phyloP scores from a whole-genome alignment of 92 coral and sea anemone species.

The Phenganax subtilis region DNA sequence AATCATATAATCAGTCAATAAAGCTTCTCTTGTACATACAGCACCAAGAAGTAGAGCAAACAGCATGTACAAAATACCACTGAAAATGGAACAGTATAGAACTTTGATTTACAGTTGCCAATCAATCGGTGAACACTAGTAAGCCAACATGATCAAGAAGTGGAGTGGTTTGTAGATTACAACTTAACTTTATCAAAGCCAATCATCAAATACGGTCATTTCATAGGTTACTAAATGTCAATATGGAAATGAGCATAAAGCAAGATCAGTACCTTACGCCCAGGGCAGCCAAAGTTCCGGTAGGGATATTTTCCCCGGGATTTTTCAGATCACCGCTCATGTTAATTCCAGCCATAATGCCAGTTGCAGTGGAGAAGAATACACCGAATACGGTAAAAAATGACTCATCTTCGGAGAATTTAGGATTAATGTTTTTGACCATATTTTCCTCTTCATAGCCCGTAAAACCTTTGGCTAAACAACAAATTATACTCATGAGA shows the following conservation, averaged over 20 bases:
- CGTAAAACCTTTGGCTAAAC: conserved; percentile 89
- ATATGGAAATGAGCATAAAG: too few relatives aligned
- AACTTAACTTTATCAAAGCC: too few relatives aligned
- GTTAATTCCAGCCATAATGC: conserved; percentile 93
- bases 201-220: too few relatives aligned
- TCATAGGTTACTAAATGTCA: too few relatives aligned
- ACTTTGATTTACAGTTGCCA: background rate
- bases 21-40: conserved; percentile 82
- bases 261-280: conserved; percentile 65
- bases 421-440: conserved; percentile 83
- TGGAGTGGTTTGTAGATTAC: background rate
- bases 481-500: background rate
- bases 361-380: conserved; percentile 98
- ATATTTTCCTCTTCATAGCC: conserved; percentile 90
- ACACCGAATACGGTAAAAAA: conserved; percentile 94
- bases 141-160: background rate
- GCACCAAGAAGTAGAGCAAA: conserved; percentile 95
- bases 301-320: conserved; percentile 86
- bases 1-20: conserved; percentile 89
- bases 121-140: background rate
- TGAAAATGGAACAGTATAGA: conserved; percentile 10
- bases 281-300: conserved; percentile 93
- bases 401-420: conserved; percentile 64
- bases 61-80: conserved; percentile 87
- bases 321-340: conserved; percentile 98